Percentiles rank a stretch among this genome's conserved stretches.
These are phyloP conservation scores for Panzeria rudis DNA, from an alignment of 2,888 invertebrate species.

Conservation along the genomic window DNA sequence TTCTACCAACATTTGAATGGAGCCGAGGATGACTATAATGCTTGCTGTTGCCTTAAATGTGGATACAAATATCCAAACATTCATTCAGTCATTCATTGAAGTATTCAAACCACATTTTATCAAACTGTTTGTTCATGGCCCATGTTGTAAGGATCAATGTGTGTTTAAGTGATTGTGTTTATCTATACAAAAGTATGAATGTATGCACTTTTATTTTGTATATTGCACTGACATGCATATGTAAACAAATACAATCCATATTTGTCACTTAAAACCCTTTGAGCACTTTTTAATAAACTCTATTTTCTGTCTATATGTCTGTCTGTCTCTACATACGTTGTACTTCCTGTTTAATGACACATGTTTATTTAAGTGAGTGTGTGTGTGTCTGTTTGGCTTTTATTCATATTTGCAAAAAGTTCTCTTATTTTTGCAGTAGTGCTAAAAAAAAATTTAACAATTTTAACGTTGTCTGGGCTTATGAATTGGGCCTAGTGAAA, in stretches of 20 bases:
- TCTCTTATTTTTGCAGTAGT: background rate
- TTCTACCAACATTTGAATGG: background rate
- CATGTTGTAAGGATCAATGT: conserved; percentile 14
- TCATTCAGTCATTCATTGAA: conserved; percentile 49
- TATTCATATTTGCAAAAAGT: conserved; percentile 28
- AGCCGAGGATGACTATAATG: conserved; percentile 22
- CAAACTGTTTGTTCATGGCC: conserved; percentile 52
- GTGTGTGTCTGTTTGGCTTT: conserved; percentile 12
- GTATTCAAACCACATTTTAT: conserved; percentile 64
- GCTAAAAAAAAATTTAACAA: conserved; percentile 42
- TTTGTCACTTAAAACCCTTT: conserved; percentile 73
- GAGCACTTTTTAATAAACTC: conserved; percentile 74
- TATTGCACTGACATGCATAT: conserved; percentile 62
- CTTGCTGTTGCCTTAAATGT: conserved; percentile 54
- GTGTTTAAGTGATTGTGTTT: background rate
- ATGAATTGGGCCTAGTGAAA: conserved; percentile 10
- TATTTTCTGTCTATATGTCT: conserved; percentile 42
- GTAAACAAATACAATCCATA: conserved; percentile 71
- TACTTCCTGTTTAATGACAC: conserved; percentile 63
- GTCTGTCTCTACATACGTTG: background rate
- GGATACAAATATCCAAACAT: conserved; percentile 56
- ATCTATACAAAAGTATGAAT: background rate
- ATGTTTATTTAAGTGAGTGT: conserved; percentile 28
- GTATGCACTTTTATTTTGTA: conserved; percentile 15
- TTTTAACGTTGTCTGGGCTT: conserved; percentile 44